phyloP scores from a whole-genome alignment of 2,113 vertebrate species.

The Sterrhoptilus dennistouni region DNA sequence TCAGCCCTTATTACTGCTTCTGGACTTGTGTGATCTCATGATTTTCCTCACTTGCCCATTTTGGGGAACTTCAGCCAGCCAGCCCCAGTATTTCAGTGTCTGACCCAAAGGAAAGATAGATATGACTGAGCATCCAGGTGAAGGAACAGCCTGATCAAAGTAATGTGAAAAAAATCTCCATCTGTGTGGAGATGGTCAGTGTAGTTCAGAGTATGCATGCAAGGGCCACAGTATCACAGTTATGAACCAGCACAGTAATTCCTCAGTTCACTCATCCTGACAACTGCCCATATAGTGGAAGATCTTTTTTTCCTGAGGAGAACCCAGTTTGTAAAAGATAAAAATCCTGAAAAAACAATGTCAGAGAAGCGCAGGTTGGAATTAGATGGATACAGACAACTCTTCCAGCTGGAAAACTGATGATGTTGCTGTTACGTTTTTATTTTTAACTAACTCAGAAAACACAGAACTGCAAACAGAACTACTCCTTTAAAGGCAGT shows the following conservation, averaged over 20 bases:
- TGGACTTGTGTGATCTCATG: neutral
- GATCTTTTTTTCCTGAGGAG: neutral
- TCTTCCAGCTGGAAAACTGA: neutral
- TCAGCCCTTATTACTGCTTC: neutral
- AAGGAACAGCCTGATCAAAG: neutral
- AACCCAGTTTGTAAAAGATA: neutral
- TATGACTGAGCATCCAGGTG: accelerated
- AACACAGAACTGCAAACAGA: neutral
- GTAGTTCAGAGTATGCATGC: neutral
- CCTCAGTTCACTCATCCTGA: neutral
- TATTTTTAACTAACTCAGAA: neutral
- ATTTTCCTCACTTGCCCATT: neutral
- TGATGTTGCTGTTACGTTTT: neutral
- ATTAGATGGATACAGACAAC: neutral
- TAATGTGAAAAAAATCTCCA: neutral
- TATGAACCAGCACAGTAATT: neutral
- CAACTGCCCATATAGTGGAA: neutral
- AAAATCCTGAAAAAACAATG: neutral
- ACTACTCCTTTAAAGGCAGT: neutral
- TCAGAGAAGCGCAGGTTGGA: neutral
- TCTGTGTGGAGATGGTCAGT: neutral
- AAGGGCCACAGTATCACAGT: neutral
- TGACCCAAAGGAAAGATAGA: neutral
- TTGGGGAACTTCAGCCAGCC: neutral
- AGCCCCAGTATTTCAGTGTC: neutral